These are phyloP conservation scores for Parascotia fuliginaria DNA, from an alignment of 2,888 invertebrate genomes.

Conservation along the genomic window DNA sequence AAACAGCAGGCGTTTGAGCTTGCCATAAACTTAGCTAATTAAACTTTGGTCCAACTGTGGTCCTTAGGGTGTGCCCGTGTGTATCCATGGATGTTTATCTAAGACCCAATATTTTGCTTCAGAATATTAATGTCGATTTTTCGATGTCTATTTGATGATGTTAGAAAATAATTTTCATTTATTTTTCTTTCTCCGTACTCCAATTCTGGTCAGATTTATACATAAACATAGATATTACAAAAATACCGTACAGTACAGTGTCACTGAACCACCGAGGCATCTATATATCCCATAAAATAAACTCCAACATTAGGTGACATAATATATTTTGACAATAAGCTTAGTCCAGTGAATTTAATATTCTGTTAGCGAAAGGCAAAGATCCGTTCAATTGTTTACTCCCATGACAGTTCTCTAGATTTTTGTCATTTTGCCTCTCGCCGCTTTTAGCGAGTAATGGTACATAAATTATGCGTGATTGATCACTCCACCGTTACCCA, in stretches of 20 bases:
- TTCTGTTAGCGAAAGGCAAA: background rate
- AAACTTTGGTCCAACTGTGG: constrained; percentile 49
- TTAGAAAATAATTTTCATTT: too few species aligned
- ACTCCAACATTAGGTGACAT: too few species aligned
- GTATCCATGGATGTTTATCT: constrained; percentile 15
- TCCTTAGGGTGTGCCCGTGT: constrained; percentile 38
- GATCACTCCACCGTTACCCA: constrained; percentile 29
- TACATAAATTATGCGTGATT: constrained; percentile 46
- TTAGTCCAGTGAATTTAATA: background rate
- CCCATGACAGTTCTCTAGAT: constrained; percentile 13
- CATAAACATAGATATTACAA: too few species aligned
- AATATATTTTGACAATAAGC: too few species aligned
- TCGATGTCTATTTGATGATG: background rate
- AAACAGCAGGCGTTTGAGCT: constrained; percentile 37
- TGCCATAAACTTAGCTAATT: constrained; percentile 58
- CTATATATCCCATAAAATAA: too few species aligned
- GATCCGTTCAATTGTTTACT: constrained; percentile 2
- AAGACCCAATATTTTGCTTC: constrained; percentile 17
- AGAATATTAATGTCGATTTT: constrained; percentile 12
- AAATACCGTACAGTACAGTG: too few species aligned
- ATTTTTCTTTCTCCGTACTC: too few species aligned
- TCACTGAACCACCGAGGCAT: too few species aligned
- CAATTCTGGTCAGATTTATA: too few species aligned
- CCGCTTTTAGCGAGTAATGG: constrained; percentile 38
- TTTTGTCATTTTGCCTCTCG: constrained; percentile 23